These are phyloP conservation scores for Ascaphus truei DNA, from an alignment of 2,113 vertebrate genomes.

Conservation along the genomic window DNA sequence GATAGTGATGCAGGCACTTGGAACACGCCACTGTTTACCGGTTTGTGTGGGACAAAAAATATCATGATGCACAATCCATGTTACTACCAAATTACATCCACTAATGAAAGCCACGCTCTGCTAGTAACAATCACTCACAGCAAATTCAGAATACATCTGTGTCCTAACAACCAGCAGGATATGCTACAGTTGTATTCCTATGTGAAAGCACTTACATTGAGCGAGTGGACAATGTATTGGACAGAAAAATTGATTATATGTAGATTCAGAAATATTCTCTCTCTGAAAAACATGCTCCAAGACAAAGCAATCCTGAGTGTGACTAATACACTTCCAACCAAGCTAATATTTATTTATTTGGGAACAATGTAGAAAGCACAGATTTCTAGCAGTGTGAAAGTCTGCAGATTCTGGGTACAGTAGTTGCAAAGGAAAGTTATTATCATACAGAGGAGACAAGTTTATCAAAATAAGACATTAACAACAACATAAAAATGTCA, in stretches of 20 bases:
- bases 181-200: neutral
- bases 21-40: no score
- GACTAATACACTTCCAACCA: neutral
- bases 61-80: no score
- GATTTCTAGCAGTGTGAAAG: neutral
- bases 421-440: neutral
- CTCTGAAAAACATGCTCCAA: no score
- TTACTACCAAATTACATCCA: no score
- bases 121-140: no score
- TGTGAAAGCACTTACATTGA: neutral
- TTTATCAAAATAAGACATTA: no score
- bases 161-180: neutral
- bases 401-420: neutral
- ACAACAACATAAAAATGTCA: no score
- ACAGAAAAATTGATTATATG: neutral
- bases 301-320: neutral
- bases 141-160: neutral
- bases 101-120: no score
- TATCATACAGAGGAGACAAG: no score
- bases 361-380: constrained; percentile 4
- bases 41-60: no score
- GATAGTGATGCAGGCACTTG: no score
- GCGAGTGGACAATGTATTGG: neutral
- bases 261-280: neutral
- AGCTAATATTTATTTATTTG: neutral